Percentiles rank a stretch among this genome's conserved stretches.
Evolutionary conservation across 2,113 vertebrate species (phyloP).

Genomic region (Rattus rattus): DNA sequence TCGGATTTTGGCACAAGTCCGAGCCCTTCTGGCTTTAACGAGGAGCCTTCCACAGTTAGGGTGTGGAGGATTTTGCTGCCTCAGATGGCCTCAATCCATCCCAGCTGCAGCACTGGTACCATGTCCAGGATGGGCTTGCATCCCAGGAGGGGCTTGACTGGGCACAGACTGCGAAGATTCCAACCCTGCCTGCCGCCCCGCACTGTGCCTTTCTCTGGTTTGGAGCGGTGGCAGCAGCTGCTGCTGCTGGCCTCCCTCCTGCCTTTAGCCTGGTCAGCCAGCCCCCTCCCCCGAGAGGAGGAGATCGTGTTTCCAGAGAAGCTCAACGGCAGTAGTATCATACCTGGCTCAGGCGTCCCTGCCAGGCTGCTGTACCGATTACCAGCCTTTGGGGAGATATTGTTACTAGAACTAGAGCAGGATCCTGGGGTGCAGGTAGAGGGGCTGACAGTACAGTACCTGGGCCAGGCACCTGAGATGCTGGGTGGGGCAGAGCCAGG

Average conservation of each 20-base stretch:
- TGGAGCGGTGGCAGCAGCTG: neutral
- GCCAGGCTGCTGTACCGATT: constrained; percentile 75
- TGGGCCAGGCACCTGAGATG: constrained; percentile 75
- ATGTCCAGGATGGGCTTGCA: constrained; percentile 10
- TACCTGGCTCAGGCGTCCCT: constrained; percentile 46
- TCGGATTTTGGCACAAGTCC: neutral
- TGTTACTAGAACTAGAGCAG: constrained; percentile 81
- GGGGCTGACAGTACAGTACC: constrained; percentile 85
- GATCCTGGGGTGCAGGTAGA: constrained; percentile 80
- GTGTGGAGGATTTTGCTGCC: constrained; percentile 7
- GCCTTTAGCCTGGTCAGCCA: constrained; percentile 51
- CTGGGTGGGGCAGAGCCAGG: constrained; percentile 77
- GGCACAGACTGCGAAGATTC: neutral
- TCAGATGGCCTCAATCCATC: constrained; percentile 34
- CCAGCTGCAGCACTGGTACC: constrained; percentile 33
- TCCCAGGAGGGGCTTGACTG: constrained; percentile 49
- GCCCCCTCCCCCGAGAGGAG: constrained; percentile 75
- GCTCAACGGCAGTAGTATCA: constrained; percentile 72
- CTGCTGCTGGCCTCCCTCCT: constrained; percentile 66
- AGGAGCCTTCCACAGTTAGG: constrained; percentile 33
- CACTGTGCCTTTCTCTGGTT: neutral
- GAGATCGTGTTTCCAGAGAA: constrained; percentile 85
- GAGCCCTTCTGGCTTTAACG: constrained; percentile 47
- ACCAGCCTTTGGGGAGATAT: constrained; percentile 77
- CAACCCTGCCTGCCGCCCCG: neutral